Evolutionary conservation across 2,797 vertebrate genomes (phyloP).

Genomic region (Poecilia velifera): DNA sequence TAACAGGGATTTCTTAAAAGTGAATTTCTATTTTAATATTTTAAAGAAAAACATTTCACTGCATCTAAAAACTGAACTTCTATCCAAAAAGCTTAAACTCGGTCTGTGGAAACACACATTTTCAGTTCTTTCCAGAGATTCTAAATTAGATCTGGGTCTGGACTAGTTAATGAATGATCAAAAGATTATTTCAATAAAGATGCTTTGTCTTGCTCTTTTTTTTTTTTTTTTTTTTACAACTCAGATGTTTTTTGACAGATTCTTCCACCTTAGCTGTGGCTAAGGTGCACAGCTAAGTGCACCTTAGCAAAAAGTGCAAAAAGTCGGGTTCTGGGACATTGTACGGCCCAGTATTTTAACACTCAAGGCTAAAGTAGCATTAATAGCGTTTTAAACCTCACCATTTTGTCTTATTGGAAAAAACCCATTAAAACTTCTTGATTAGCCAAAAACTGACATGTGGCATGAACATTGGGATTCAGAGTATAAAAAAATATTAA

Average conservation of each 20-base stretch:
- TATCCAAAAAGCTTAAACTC: background rate
- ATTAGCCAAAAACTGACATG: no score
- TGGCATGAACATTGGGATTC: no score
- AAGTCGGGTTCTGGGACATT: no score
- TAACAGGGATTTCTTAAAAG: background rate
- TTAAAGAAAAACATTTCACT: background rate
- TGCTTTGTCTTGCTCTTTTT: background rate
- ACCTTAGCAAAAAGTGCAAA: no score
- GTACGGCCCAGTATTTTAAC: no score
- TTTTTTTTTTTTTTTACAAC: background rate
- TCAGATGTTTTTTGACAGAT: background rate
- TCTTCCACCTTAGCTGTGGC: background rate
- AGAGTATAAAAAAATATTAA: slow-evolving; percentile 5
- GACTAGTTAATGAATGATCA: background rate
- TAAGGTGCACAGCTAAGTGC: no score
- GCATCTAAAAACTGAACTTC: background rate
- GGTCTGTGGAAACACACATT: background rate
- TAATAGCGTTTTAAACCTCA: no score
- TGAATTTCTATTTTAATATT: background rate
- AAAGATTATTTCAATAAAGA: background rate
- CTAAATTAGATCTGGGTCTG: background rate
- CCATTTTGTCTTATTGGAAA: no score
- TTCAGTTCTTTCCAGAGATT: background rate
- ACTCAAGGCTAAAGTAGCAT: no score
- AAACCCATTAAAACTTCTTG: no score